A percentile compares a stretch with the other conserved stretches of the same genome.
phyloP scores from a whole-genome alignment of 2,888 invertebrate species.

The Diplolepis rosae region DNA sequence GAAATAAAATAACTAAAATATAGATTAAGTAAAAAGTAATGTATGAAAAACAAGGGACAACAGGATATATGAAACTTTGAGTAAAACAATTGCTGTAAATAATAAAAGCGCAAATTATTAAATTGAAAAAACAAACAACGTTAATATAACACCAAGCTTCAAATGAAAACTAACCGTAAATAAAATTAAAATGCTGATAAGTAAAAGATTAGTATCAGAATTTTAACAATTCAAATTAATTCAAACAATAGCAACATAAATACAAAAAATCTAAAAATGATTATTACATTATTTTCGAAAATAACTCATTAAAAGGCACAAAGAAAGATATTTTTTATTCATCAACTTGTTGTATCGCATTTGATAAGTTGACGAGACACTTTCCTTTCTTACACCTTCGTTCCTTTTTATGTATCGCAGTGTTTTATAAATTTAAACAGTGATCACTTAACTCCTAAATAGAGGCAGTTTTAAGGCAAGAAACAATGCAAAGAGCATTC shows the following conservation, averaged over 20 bases:
- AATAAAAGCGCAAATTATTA: neutral
- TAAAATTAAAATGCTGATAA: neutral
- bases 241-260: neutral
- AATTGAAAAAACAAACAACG: neutral
- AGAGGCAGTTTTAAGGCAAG: too few relatives aligned
- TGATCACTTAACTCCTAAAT: neutral
- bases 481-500: neutral
- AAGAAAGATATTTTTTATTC: neutral
- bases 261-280: neutral
- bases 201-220: neutral
- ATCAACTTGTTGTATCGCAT: constrained; percentile 9
- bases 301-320: neutral
- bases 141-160: neutral
- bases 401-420: constrained; percentile 5
- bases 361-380: constrained; percentile 20
- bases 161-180: neutral
- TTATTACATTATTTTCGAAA: neutral
- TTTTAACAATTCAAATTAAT: neutral
- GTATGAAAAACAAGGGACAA: neutral
- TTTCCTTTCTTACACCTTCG: constrained; percentile 5
- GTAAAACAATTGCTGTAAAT: neutral
- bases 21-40: neutral
- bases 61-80: neutral
- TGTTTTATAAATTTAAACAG: constrained; percentile 1
- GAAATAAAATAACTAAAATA: neutral